Base-by-base conservation (phyloP, 2,888 invertebrate genomes). In the Euproctis similis region DNA sequence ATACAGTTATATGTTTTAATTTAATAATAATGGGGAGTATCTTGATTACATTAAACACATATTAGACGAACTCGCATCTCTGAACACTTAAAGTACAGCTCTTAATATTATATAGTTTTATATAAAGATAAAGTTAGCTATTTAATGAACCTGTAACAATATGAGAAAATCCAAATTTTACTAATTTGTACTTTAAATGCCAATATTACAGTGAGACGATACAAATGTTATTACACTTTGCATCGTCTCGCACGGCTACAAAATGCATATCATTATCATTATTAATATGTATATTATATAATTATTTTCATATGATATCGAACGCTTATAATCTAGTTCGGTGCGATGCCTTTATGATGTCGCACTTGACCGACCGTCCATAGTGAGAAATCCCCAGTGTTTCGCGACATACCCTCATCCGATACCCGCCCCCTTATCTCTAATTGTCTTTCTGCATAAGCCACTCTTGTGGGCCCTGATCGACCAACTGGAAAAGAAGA, bases 161-260 rank as follows among this genome's bases (percentile, higher is more conserved):
- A 80, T 69, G 68, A 82, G 67, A 78, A 78, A 81, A 80, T 82
- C 77, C 70, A 75, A 78, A 81, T 77, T 82, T 81, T 80, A 82
- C 82, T 81, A 80, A 77, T 82, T 84, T 84, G 84, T 82, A 84
- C 82, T 84, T 82, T 82, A 82, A 82, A 81, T 82, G 82, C 81
- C 81, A 78, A 81, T 81, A n/a, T 70, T 71, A 77, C 80, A 78
- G 76, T 75, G 80, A 78, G 80, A 76, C 73, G 81, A 72, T 48
- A 70, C 81, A 69, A 14, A 67, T 59, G n/a, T n/a, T n/a, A n/a
- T n/a, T n/a, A n/a, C n/a, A 63, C 54, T 53, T 67, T 69, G 72
- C 60, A 62, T 73, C 81, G 77, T 68, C 81, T 75, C 81, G 69
- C 66, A 70, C 72, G 72, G 64, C 67, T 71, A 73, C 68, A 64